Base-by-base conservation (phyloP, 2,797 vertebrate species). In the Graptemys geographica region DNA sequence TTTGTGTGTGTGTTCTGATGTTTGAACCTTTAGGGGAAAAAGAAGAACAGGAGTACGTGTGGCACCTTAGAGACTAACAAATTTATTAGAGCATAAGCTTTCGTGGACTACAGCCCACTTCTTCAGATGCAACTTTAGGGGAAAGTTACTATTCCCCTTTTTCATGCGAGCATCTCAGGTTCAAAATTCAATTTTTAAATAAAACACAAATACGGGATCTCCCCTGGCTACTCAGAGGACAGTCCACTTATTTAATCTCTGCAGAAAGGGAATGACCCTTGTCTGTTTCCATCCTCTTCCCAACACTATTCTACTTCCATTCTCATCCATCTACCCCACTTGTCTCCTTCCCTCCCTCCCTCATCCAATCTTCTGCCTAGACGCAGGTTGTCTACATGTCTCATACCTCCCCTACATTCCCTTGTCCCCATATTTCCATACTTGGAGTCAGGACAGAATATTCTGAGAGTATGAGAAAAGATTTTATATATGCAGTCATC, bases 191-290 rank as follows among this genome's bases (percentile, higher is more conserved):
- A n/a, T 2, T 23, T 52, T 44, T 81, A 92, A n/a, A 65, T 4
- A 27, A 27, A 12, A 15, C 0, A 1, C 7, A 76, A 25, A 80
- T 18, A 37, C 0, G 0, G 2, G 0, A 0, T 57, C 15, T 79
- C 7, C 79, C 9, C 8, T 83, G 53, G 19, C 11, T 3, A 11
- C 33, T 55, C 55, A 55, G 21, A 25, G 55, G 21, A 55, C 10
- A 55, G 23, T 55, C 23, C 21, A 25, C 55, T 55, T 55, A 55
- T 55, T 55, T 9, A 55, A 55, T 55, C 53, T 23, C 53, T 57
- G 56, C 19, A 21, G 56, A 57, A 28, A 57, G 56, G 56, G 27
- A 57, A 28, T 23, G 11, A 13, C 12, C 56, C 11, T 57, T 57
- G 56, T 11, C 11, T 28, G 11, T 57, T 59, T 59, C 28, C 11